Conservation (phyloP, 2,797 vertebrate species). For the Pelodytes ibericus region DNA sequence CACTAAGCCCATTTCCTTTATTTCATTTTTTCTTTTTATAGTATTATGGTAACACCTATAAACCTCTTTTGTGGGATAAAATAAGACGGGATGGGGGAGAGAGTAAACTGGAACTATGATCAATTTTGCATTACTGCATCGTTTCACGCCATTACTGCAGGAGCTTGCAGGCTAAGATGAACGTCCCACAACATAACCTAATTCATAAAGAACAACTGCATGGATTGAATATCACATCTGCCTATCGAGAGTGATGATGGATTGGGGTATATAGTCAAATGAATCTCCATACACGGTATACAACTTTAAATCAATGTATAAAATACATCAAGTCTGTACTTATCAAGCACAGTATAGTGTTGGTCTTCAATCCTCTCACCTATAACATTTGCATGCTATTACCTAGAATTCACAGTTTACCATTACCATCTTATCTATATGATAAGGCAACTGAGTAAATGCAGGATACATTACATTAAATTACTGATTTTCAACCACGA, state of each 20-base stretch:
- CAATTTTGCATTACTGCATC: constrained; percentile 69
- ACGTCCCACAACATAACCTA: constrained; percentile 62
- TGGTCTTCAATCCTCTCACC: background rate
- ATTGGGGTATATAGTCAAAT: constrained; percentile 11
- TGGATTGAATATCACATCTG: constrained; percentile 16
- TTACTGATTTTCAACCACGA: too few relatives aligned
- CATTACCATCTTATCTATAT: too few relatives aligned
- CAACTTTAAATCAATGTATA: too few relatives aligned
- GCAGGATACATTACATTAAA: too few relatives aligned
- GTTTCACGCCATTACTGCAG: constrained; percentile 68
- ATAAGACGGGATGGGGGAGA: constrained; percentile 66
- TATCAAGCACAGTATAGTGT: too few relatives aligned
- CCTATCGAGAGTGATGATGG: background rate
- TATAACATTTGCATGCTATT: constrained; percentile 2
- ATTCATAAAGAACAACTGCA: constrained; percentile 64
- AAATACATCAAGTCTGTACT: too few relatives aligned
- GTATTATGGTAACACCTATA: constrained; percentile 55
- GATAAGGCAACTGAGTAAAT: too few relatives aligned
- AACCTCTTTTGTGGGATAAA: constrained; percentile 52
- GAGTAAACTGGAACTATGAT: constrained; percentile 67
- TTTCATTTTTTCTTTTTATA: constrained; percentile 41
- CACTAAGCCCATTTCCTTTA: constrained; percentile 24
- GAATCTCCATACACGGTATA: constrained; percentile 12
- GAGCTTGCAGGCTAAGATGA: constrained; percentile 65
- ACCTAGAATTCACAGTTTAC: background rate